These are phyloP conservation scores for Eledone cirrhosa DNA, from an alignment of 2,888 invertebrate species.

Conservation along the genomic window DNA sequence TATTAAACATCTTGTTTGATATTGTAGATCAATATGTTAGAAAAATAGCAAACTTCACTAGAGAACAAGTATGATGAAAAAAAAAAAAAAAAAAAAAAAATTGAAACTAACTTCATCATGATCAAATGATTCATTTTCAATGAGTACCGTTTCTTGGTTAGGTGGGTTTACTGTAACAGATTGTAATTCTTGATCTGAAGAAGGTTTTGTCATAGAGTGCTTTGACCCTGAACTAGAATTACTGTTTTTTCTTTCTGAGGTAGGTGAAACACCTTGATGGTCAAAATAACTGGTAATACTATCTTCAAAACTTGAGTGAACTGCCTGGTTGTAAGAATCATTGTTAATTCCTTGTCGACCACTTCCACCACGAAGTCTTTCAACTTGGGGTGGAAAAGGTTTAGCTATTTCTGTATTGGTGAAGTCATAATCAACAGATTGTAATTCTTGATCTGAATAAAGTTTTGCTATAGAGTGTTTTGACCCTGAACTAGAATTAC, in stretches of 20 bases:
- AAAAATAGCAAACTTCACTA: too few species aligned
- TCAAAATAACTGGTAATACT: constrained; percentile 34
- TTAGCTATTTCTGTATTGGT: constrained; percentile 33
- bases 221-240: constrained; percentile 15
- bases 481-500: constrained; percentile 11
- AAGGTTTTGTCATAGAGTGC: not conserved
- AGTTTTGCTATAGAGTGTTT: constrained; percentile 4
- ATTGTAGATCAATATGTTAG: too few species aligned
- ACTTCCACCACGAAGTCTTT: constrained; percentile 71
- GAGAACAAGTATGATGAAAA: not conserved
- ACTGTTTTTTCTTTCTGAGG: not conserved
- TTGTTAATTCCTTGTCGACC: constrained; percentile 73
- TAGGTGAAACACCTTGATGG: not conserved
- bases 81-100: not conserved
- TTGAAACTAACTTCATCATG: constrained; percentile 31
- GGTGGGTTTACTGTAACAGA: constrained; percentile 43
- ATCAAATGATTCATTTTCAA: constrained; percentile 69
- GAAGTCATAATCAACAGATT: constrained; percentile 33
- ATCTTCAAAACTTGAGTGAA: constrained; percentile 69
- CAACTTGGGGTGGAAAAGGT: constrained; percentile 82
- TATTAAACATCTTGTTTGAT: too few species aligned
- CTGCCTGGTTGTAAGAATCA: constrained; percentile 85
- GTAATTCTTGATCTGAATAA: not conserved
- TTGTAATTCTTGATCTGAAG: not conserved
- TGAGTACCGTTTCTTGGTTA: constrained; percentile 67